Percentiles rank a stretch among this genome's conserved stretches.
Evolutionary conservation across 1,140 invertebrate species (phyloP).

Genomic region (Rhyacophila brunnea): DNA sequence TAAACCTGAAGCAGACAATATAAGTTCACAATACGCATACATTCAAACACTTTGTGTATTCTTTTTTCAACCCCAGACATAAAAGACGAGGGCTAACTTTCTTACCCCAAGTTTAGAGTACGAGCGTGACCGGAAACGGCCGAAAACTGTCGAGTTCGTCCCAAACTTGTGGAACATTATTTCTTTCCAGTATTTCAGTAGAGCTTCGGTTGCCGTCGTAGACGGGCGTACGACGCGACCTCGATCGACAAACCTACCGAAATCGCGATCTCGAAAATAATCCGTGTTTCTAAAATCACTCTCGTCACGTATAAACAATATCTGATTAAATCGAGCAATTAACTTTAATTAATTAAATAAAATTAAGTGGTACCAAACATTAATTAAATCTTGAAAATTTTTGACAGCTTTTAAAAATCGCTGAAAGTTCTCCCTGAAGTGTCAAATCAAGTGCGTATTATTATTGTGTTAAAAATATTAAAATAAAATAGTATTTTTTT

Average conservation of each 20-base stretch:
- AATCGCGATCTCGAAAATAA: neutral
- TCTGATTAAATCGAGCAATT: too few relatives aligned
- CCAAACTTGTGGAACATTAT: constrained; percentile 24
- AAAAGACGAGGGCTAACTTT: constrained; percentile 27
- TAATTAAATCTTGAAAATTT: too few relatives aligned
- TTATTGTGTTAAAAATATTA: neutral
- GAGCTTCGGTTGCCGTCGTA: constrained; percentile 23
- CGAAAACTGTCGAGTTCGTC: constrained; percentile 20
- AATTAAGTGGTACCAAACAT: too few relatives aligned
- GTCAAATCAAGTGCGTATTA: constrained; percentile 8
- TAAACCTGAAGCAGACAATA: constrained; percentile 20
- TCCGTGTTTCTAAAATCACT: neutral
- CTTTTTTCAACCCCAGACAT: constrained; percentile 18
- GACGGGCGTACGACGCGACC: constrained; percentile 16
- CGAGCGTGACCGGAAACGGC: constrained; percentile 19
- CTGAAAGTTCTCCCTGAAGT: neutral
- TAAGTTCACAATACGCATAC: constrained; percentile 10
- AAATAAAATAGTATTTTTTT: constrained; percentile 2
- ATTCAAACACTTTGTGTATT: constrained; percentile 3
- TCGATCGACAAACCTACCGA: neutral
- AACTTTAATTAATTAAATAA: too few relatives aligned
- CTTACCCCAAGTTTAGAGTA: constrained; percentile 22
- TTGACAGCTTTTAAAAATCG: neutral
- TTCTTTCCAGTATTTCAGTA: constrained; percentile 26
- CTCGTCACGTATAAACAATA: too few relatives aligned